Percentiles rank a stretch among this genome's conserved stretches.
Evolutionary conservation across 2,888 invertebrate species (phyloP).

Genomic region (Mechanitis mazaeus): DNA sequence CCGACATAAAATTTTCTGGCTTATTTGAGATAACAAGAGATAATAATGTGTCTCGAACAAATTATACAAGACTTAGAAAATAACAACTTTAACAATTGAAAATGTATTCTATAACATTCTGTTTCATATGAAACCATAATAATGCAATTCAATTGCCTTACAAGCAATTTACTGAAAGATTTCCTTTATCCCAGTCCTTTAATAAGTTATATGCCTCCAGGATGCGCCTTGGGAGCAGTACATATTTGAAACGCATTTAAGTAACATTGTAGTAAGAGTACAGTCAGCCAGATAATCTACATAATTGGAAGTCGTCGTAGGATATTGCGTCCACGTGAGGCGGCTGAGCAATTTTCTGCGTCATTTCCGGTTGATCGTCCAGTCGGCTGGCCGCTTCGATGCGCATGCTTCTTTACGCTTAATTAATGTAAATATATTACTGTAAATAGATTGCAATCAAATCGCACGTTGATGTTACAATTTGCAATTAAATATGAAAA

Average conservation of each 20-base stretch:
- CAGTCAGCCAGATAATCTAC: constrained; percentile 66
- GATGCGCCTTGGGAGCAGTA: constrained; percentile 1
- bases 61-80: too few relatives aligned
- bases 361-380: constrained; percentile 71
- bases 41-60: too few relatives aligned
- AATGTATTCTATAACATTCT: too few relatives aligned
- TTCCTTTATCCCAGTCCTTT: background rate
- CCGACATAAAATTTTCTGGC: too few relatives aligned
- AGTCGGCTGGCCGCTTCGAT: constrained; percentile 50
- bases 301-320: constrained; percentile 72
- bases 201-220: background rate
- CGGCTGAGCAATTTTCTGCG: constrained; percentile 72
- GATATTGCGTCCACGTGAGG: constrained; percentile 73
- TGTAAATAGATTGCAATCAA: constrained; percentile 31
- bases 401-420: constrained; percentile 49
- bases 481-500: background rate
- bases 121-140: too few relatives aligned
- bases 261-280: constrained; percentile 57
- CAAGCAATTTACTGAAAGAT: background rate
- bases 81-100: too few relatives aligned
- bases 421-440: constrained; percentile 50
- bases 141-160: background rate
- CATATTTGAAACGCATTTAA: constrained; percentile 27
- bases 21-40: too few relatives aligned
- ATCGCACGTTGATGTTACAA: constrained; percentile 21